Evolutionary conservation across 2,888 invertebrate species (phyloP).

Genomic region (Hypolimnas misippus): DNA sequence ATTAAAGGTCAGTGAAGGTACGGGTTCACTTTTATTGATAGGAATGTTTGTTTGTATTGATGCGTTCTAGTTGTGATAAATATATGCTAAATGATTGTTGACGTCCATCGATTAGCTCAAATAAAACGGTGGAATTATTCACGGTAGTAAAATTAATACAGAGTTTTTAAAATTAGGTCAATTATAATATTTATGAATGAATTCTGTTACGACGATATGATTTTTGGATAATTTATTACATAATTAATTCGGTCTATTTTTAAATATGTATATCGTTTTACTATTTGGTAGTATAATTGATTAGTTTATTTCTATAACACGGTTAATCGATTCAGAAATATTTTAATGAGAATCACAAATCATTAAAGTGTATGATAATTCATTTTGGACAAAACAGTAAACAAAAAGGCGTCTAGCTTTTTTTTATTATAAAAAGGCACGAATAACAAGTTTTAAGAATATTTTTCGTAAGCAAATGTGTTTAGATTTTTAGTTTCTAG

Average conservation of each 20-base stretch:
- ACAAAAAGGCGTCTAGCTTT: not conserved
- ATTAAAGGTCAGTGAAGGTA: constrained; percentile 34
- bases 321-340: not conserved
- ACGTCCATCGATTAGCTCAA: constrained; percentile 1
- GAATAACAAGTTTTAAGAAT: not conserved
- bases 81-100: not conserved
- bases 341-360: not conserved
- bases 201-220: not conserved
- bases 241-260: not conserved
- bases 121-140: not conserved
- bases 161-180: constrained; percentile 30
- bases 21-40: constrained; percentile 12
- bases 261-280: not conserved
- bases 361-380: not conserved
- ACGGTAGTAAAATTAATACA: not conserved
- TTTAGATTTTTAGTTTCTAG: not conserved
- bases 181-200: constrained; percentile 32
- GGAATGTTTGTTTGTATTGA: not conserved
- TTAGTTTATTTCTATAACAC: not conserved
- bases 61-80: not conserved
- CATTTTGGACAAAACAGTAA: not conserved
- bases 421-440: not conserved
- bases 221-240: constrained; percentile 23
- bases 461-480: not conserved
- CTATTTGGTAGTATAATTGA: too few relatives aligned